Percentiles rank a stretch among this genome's conserved stretches.
These are phyloP conservation scores for Drosophila aff. DNA, from an alignment of 1,140 invertebrate genomes.

Conservation along the genomic window DNA sequence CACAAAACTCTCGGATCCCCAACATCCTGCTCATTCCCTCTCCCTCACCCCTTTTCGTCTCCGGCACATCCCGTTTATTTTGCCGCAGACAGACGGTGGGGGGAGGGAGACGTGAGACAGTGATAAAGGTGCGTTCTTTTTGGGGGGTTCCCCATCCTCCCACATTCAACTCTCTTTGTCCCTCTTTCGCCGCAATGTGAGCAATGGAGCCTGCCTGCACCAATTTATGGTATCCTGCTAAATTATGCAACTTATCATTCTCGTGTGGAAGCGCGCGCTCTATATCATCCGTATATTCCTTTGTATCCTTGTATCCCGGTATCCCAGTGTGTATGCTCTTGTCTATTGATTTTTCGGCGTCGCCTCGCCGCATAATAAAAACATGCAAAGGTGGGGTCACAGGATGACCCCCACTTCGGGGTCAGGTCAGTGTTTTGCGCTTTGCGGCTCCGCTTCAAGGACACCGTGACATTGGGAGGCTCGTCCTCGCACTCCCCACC, in stretches of 20 bases:
- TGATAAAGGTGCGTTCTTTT: conserved; percentile 12
- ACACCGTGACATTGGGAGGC: conserved; percentile 62
- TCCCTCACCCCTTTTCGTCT: neutral
- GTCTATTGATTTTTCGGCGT: conserved; percentile 66
- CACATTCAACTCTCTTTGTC: neutral
- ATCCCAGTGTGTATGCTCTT: conserved; percentile 41
- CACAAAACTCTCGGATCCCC: conserved; percentile 20
- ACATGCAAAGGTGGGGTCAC: conserved; percentile 16
- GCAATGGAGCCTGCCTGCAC: conserved; percentile 28
- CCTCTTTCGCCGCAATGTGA: neutral
- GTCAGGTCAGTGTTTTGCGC: conserved; percentile 63
- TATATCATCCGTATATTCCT: conserved; percentile 16
- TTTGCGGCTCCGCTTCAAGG: conserved; percentile 54
- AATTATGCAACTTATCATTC: conserved; percentile 80
- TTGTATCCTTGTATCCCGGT: conserved; percentile 7
- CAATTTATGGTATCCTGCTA: conserved; percentile 76
- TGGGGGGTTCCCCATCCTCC: conserved; percentile 16
- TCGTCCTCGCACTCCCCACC: neutral
- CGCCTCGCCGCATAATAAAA: conserved; percentile 29
- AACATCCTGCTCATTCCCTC: neutral
- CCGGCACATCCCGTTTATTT: conserved; percentile 6
- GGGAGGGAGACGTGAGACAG: neutral
- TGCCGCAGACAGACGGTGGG: conserved; percentile 8
- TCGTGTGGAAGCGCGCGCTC: conserved; percentile 25
- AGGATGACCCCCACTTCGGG: conserved; percentile 15